Evolutionary conservation across 1,140 invertebrate species (phyloP), one percentile per base, ranked within the genome.

Genomic region (Armadillidium nasatum): DNA sequence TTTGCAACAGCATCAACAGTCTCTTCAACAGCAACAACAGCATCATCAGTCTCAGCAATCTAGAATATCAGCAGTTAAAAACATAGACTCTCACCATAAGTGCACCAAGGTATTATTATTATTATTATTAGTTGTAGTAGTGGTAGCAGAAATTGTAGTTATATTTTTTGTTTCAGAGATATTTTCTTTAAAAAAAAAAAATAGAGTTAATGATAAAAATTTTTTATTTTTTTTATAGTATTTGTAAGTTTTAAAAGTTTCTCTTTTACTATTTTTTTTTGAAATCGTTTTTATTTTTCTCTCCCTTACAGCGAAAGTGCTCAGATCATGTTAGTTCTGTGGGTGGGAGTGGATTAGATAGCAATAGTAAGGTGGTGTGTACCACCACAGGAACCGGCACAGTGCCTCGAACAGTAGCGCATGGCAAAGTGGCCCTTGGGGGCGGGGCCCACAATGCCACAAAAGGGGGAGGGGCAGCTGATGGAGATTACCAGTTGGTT

Each of bases 401-500:
- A 74, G 78, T 85, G 82, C 83, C 86, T 86, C 89, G 88, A 85
- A 92, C 92, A 88, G 91, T 92, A 87, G 89, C 91, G 82, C 91
- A 91, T 86, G 91, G 90, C 86, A 92, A 92, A 85, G 86, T 86
- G 81, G 85, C 85, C 82, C 85, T 82, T 74, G 84, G 82, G 78
- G 79, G 78, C 74, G 82, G 78, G 77, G 77, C 76, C 71, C 75
- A 78, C 74, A 76, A 80, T 80, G 82, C 78, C 81, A 82, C 79
- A 78, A 81, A 88, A 88, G 88, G 88, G 87, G 88, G 89, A 87
- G 92, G 84, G 89, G 83, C 83, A 72, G 82, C 92, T 82, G 96
- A 98, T 87, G 97, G 97, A 68, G 97, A 98, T 87, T 98, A 98
- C 87, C 95, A 97, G 13, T 88, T 98, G 84, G 96, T 98, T 44